Base-by-base conservation (phyloP, 1,140 invertebrate species). In the Ephestia elutella region DNA sequence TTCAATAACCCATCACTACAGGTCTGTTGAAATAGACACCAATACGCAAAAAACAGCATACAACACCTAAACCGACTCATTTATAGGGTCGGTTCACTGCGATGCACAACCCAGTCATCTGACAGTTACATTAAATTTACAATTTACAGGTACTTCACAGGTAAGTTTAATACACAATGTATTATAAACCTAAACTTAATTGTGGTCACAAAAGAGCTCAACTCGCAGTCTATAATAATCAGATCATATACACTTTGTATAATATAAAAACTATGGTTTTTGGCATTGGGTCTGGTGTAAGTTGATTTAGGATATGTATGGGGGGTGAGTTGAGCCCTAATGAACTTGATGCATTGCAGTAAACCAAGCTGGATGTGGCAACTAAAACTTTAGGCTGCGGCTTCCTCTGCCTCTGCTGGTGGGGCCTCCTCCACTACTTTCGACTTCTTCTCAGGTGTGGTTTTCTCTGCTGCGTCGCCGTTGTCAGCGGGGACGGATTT, bases 381-480 rank as follows among this genome's bases (percentile, higher is more conserved):
- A 13, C 44, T 38, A 35, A 49, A 56, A 44, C 50, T 70, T 92
- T 93, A 93, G 88, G 92, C 92, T 65, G 90, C 90, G 57, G 92
- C 90, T 79, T 93, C 91, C 59, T 92, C 90, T 19, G 91, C 91
- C 60, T 91, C 92, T 30, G 90, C 89, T 15, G 90, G 88, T 10
- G 89, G 89, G 49, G 74, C 80, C 63, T 92, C 91, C 18, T 93
- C 92, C 1, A 91, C 92, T 21, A 94, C 82, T 87, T 93, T 94
- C 57, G 92, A 91, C 68, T 94, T 94, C 82, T 94, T 94, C 70
- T 93, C 93, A 15, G 92, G 92, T 68, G 91, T 92, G 15, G 90
- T 91, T 55, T 90, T 92, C 62, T 93, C 92, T 15, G 83, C 73
- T 1, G 80, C 90, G n/a, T 83, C 84, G 35, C 89, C 90, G 32